phyloP scores from a whole-genome alignment of 2,888 invertebrate species.

The Oscheius sp. region DNA sequence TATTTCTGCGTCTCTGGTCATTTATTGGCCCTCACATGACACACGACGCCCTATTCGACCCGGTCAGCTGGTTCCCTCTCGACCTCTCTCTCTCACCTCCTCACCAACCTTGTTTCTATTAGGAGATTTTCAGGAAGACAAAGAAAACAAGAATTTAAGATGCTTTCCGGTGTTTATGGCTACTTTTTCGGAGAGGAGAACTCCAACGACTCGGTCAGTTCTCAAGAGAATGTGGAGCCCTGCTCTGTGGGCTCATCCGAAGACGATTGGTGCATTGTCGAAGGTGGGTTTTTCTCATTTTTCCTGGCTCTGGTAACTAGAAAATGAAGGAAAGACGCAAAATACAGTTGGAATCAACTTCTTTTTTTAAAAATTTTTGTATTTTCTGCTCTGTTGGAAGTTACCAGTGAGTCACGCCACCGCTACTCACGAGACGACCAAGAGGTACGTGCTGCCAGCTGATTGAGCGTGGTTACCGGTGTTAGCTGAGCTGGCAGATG shows the following conservation, averaged over 20 bases:
- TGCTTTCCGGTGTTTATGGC: constrained; percentile 35
- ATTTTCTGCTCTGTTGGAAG: neutral
- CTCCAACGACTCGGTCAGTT: constrained; percentile 33
- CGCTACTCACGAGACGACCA: constrained; percentile 2
- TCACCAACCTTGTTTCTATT: neutral
- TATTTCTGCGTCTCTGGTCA: constrained; percentile 16
- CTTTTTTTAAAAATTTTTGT: too few species aligned
- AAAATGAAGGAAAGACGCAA: neutral
- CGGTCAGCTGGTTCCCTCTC: constrained; percentile 8
- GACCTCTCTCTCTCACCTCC: constrained; percentile 8
- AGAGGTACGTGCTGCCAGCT: constrained; percentile 3
- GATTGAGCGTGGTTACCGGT: constrained; percentile 10
- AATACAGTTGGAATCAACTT: too few species aligned
- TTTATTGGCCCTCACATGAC: constrained; percentile 23
- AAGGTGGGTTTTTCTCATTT: constrained; percentile 8
- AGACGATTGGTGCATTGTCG: constrained; percentile 31
- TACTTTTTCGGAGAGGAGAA: constrained; percentile 35
- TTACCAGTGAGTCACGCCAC: constrained; percentile 1
- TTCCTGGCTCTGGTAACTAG: neutral
- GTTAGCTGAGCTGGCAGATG: constrained; percentile 7
- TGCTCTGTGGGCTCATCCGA: constrained; percentile 14
- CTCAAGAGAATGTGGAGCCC: constrained; percentile 20
- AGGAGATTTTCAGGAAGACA: constrained; percentile 16
- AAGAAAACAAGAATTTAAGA: too few species aligned
- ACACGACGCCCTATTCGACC: constrained; percentile 14